A percentile compares a stretch with the other conserved stretches of the same genome.
Evolutionary conservation across 1,140 invertebrate species (phyloP).

Genomic region (Epicauta chinensis): DNA sequence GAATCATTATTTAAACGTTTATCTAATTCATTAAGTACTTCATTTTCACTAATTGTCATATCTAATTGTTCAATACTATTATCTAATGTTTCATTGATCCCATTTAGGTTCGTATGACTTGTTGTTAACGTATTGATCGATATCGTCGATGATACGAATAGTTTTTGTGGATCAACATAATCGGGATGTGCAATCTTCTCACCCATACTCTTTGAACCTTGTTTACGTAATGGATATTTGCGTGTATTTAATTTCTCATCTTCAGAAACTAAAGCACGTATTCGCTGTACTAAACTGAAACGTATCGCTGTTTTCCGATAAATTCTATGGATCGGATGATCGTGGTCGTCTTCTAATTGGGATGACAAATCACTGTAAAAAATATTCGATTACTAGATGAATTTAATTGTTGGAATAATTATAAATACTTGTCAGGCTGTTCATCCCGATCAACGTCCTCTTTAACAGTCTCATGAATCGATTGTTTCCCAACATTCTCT

Average conservation of each 20-base stretch:
- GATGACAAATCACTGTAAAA: conserved; percentile 34
- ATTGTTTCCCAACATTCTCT: conserved; percentile 33
- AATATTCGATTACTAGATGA: conserved; percentile 8
- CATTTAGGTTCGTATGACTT: conserved; percentile 9
- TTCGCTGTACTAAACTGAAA: conserved; percentile 49
- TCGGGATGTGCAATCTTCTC: conserved; percentile 81
- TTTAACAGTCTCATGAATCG: conserved; percentile 16
- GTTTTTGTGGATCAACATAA: conserved; percentile 65
- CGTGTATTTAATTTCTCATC: conserved; percentile 46
- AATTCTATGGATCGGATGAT: conserved; percentile 39
- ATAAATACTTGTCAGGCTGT: conserved; percentile 49
- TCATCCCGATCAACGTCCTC: conserved; percentile 46
- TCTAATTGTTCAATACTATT: conserved; percentile 30
- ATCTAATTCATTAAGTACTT: conserved; percentile 37
- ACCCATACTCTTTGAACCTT: conserved; percentile 74
- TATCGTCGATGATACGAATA: conserved; percentile 17
- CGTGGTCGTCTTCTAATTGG: conserved; percentile 40
- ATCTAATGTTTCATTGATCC: conserved; percentile 13
- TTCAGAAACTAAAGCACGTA: conserved; percentile 50
- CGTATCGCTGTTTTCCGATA: conserved; percentile 44
- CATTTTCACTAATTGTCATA: conserved; percentile 36
- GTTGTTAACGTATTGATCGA: conserved; percentile 1
- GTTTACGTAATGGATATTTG: conserved; percentile 52
- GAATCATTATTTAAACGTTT: conserved; percentile 25
- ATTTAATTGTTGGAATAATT: conserved; percentile 30